Base-by-base conservation (phyloP, 2,888 invertebrate species). In the Octodonta nipae region DNA sequence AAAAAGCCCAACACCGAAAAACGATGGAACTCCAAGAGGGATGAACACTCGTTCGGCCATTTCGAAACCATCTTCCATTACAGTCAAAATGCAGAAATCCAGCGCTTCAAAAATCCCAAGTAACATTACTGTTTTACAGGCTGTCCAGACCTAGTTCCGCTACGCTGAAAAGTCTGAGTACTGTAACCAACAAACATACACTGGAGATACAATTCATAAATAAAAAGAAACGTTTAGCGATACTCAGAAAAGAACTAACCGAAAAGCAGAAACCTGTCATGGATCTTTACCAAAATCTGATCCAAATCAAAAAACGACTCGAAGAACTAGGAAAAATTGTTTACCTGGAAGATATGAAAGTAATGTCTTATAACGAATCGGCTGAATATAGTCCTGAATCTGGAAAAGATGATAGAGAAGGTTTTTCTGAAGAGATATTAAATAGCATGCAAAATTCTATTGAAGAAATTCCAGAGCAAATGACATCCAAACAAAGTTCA, bases 201-300 rank as follows among this genome's bases (percentile, higher is more conserved):
- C 35, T 59, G 8, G 60, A 61, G 40, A 44, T 54, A 11, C 58
- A 59, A 37, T 61, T 60, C 37, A 33, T 52, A 10, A 51, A 50
- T 35, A 61, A 58, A 38, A 58, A 56, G 38, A 56, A 55, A 37
- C 46, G 52, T n/a, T 42, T 57, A 16, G 34, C 49, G 1, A 38
- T 41, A 26, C 32, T 60, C 28, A 55, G 53, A 13, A 53, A 54
- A 22, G 60, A 61, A 11, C 30, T 61, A 5, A 13, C 49, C 3
- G 52, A 50, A 4, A 59, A 54, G 34, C 60, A 60, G 33, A 54
- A 54, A 34, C 56, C 57, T 1, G 43, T 59, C 3, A 27, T 55
- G 12, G 58, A 60, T 26, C 34, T 58, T 15, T 58, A 62, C 36
- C 51, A 56, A 30, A 45, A 45, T 15, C 37, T 62, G 22, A n/a